A percentile compares a stretch with the other conserved stretches of the same genome.
phyloP scores from a whole-genome alignment of 2,113 vertebrate species.

The Calyptommatus sinebrachiatus region DNA sequence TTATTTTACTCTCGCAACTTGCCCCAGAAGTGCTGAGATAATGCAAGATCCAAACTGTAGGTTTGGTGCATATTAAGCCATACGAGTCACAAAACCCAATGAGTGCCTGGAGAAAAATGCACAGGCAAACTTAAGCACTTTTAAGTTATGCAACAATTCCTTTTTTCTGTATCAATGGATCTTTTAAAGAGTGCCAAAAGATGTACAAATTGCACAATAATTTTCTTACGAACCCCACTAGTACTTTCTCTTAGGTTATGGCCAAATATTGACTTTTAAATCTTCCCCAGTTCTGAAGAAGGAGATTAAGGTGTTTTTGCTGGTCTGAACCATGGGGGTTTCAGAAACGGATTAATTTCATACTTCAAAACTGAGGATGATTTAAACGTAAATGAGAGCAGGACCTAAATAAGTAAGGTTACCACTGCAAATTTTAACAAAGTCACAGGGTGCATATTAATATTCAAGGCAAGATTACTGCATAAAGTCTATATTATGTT shows the following conservation, averaged over 20 bases:
- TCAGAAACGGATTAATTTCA: no score
- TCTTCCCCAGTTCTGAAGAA: neutral
- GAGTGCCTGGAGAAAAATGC: slow-evolving; percentile 62
- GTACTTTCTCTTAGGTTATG: neutral
- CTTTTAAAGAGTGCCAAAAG: slow-evolving; percentile 12
- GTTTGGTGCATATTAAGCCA: slow-evolving; percentile 69
- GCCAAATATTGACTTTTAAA: neutral
- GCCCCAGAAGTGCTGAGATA: slow-evolving; percentile 73
- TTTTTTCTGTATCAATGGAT: neutral
- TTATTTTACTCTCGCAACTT: slow-evolving; percentile 75
- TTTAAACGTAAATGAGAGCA: no score
- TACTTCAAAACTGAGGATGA: no score
- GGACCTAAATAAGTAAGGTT: no score
- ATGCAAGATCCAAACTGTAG: slow-evolving; percentile 76
- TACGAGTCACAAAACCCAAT: slow-evolving; percentile 74
- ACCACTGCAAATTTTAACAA: neutral
- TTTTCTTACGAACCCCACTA: neutral
- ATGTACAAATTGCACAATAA: neutral
- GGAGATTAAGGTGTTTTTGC: no score
- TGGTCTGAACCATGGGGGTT: no score
- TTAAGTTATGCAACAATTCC: slow-evolving; percentile 3
- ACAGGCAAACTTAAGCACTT: slow-evolving; percentile 1
- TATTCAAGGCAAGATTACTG: neutral
- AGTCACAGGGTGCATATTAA: neutral
- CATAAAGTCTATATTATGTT: no score